Conservation (phyloP, 1,140 invertebrate genomes). For the Drosophila eugracilis region DNA sequence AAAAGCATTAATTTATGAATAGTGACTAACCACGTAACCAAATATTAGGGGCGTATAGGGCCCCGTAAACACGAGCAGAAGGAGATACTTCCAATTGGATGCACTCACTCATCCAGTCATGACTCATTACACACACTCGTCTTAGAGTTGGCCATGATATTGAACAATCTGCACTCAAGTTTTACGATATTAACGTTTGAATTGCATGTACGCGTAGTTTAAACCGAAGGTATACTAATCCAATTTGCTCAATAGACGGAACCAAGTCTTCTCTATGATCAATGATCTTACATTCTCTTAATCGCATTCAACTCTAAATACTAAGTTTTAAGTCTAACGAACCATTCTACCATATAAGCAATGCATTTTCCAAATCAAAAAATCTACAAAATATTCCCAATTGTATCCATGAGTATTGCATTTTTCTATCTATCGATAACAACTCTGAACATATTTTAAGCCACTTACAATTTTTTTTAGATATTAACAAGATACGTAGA, state of each 20-base stretch:
- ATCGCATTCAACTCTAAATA: conserved; percentile 20
- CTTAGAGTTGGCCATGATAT: conserved; percentile 50
- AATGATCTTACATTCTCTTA: conserved; percentile 42
- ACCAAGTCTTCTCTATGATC: conserved; percentile 33
- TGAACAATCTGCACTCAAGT: conserved; percentile 39
- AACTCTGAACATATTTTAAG: conserved; percentile 46
- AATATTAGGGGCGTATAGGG: conserved; percentile 40
- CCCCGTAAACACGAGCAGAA: conserved; percentile 2
- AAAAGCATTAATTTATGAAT: conserved; percentile 42
- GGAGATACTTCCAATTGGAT: conserved; percentile 27
- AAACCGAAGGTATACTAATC: conserved; percentile 56
- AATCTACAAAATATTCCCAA: conserved; percentile 48
- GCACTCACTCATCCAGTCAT: conserved; percentile 41
- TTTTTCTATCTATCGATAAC: conserved; percentile 51
- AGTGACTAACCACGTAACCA: conserved; percentile 62
- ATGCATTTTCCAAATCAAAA: conserved; percentile 59
- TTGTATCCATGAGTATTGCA: conserved; percentile 71
- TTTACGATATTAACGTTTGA: conserved; percentile 70
- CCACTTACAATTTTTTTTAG: conserved; percentile 52
- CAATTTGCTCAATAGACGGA: conserved; percentile 50
- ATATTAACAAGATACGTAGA: conserved; percentile 28
- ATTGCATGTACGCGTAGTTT: conserved; percentile 65
- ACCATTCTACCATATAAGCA: conserved; percentile 40
- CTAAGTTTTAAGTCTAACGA: conserved; percentile 34
- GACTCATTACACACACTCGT: conserved; percentile 36